phyloP scores from a whole-genome alignment of 2,888 invertebrate genomes.

The Mylabris sibirica region DNA sequence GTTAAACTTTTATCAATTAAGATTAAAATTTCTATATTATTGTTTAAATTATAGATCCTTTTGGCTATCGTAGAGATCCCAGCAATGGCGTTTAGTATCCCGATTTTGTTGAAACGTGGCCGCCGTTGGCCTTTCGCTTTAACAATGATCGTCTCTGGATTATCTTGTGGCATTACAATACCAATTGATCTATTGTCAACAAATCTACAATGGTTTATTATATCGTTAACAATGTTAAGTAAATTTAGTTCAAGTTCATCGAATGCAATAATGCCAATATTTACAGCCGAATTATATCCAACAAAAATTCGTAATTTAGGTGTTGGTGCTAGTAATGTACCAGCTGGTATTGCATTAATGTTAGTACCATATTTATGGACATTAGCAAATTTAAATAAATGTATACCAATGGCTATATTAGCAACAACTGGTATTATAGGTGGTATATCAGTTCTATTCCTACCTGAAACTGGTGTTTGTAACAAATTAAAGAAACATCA shows the following conservation, averaged over 20 bases:
- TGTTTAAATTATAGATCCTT: constrained; percentile 14
- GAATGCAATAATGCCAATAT: constrained; percentile 81
- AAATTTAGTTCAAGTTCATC: constrained; percentile 82
- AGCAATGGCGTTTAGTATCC: constrained; percentile 77
- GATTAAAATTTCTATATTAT: constrained; percentile 4
- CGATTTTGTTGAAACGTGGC: constrained; percentile 77
- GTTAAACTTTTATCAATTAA: constrained; percentile 43
- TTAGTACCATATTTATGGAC: constrained; percentile 80
- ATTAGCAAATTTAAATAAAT: constrained; percentile 70
- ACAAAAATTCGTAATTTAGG: constrained; percentile 81
- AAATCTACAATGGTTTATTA: constrained; percentile 72
- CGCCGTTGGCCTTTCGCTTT: constrained; percentile 75
- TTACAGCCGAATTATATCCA: constrained; percentile 81
- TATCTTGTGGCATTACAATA: constrained; percentile 70
- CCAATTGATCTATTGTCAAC: constrained; percentile 64
- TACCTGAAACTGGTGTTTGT: constrained; percentile 76
- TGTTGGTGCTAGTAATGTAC: constrained; percentile 77
- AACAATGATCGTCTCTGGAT: constrained; percentile 72
- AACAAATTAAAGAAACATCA: constrained; percentile 51
- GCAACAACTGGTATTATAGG: constrained; percentile 75
- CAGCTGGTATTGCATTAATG: constrained; percentile 79
- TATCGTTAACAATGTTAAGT: constrained; percentile 79
- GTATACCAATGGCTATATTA: constrained; percentile 75
- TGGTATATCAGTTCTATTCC: constrained; percentile 74
- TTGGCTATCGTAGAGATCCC: constrained; percentile 73